Conservation (phyloP, 2,888 invertebrate genomes). For the Melanotus villosus region DNA sequence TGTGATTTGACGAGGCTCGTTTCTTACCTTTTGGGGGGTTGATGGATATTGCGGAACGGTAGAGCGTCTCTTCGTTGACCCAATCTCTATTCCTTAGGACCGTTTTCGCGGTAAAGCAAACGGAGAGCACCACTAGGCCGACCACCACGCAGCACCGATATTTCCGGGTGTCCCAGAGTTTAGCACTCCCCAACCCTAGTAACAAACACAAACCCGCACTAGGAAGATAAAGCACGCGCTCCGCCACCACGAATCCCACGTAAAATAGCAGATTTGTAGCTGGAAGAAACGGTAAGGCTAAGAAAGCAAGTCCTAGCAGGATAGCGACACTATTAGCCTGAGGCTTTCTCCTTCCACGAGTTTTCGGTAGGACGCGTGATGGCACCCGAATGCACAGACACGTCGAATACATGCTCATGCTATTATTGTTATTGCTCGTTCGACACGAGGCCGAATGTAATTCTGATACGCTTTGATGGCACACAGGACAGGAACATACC, state of each 20-base stretch:
- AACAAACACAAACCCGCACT: conserved; percentile 96
- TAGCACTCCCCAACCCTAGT: conserved; percentile 81
- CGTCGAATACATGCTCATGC: conserved; percentile 71
- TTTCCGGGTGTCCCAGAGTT: conserved; percentile 70
- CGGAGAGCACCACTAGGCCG: conserved; percentile 72
- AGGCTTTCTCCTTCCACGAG: conserved; percentile 14
- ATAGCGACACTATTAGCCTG: conserved; percentile 52
- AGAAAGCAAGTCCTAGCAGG: conserved; percentile 80
- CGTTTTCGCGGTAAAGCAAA: conserved; percentile 83
- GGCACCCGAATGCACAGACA: conserved; percentile 66
- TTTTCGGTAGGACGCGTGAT: conserved; percentile 33
- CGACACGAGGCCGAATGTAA: conserved; percentile 80
- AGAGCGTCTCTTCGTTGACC: conserved; percentile 93
- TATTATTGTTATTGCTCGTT: conserved; percentile 81
- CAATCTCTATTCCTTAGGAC: conserved; percentile 90
- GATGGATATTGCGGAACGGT: conserved; percentile 89
- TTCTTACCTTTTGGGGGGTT: conserved; percentile 97
- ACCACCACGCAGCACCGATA: conserved; percentile 68
- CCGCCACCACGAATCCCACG: conserved; percentile 98
- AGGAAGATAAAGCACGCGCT: conserved; percentile 95
- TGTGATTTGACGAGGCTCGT: background rate
- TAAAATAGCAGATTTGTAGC: conserved; percentile 97
- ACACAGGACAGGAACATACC: conserved; percentile 76
- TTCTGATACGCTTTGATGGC: conserved; percentile 77
- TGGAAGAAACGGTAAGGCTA: conserved; percentile 93